Evolutionary conservation across 1,140 invertebrate species (phyloP), one percentile per base, ranked within the genome.

Genomic region (Bursaphelenchus mucronatus): DNA sequence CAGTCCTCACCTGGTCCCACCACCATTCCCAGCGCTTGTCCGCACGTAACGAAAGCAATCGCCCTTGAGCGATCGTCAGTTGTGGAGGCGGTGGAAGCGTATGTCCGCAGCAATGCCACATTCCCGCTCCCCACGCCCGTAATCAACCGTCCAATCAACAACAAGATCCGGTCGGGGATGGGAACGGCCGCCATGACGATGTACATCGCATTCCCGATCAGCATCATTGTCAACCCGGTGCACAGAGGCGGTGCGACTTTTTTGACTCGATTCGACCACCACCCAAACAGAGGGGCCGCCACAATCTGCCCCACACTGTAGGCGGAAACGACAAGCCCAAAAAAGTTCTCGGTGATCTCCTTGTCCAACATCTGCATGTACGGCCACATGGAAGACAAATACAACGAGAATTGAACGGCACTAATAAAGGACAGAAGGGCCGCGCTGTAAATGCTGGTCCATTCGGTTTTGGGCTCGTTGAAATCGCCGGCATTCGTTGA

Each of bases 61-160:
- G 69, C 65, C 15, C 56, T 46, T 7, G 69, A 68, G 40, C 63
- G 56, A 39, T 70, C 69, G 56, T 64, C 49, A 10, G 43, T 13
- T 30, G 59, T 66, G 6, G 69, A 70, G 39, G 69, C 69, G n/a
- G 69, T 63, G n/a, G 65, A 30, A 0, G 63, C 69, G 50, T 70
- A 70, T 8, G 69, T 56, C 57, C 62, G 54, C 2, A 70, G 55
- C 10, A 70, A 11, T 11, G 54, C 53, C 19, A 63, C 54, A 53
- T 70, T 70, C 52, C 72, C 73, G 44, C 73, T 73, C 13, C 74
- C 74, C 44, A 69, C 59, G 15, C 74, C 74, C 46, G 64, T 68
- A 30, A 78, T 63, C 15, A 70, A 61, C 39, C 75, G 59, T 0
- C 65, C 71, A 21, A 67, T 21, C 10, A 79, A 53, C 53, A 76